Evolutionary conservation across 2,113 vertebrate genomes (phyloP), one percentile per base, ranked within the genome.

Genomic region (Beaufortia kweichowensis): DNA sequence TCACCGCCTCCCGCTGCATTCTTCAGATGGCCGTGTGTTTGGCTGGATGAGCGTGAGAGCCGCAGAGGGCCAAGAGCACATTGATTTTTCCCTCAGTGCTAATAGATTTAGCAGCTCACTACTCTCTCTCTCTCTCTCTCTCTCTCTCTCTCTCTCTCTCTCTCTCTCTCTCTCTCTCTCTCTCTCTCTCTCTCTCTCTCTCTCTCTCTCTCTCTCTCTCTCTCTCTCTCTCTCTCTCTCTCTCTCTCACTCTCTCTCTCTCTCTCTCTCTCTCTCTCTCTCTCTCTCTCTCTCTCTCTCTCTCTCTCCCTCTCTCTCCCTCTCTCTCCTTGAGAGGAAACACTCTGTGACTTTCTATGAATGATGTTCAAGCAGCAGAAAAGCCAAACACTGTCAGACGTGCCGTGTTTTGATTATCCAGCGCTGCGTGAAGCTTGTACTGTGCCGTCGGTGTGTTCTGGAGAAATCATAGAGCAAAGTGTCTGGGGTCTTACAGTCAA

Each of bases 51-150:
- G 90, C 90, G 90, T 89, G 90, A 85, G 88, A 88, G 90, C 89
- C 89, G 88, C 87, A 81, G 59, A 86, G 88, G 90, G 89, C 86
- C 86, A 86, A 88, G 91, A 91, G 87, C 80, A 78, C 79, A 94
- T 96, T 90, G 94, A 96, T 96, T 95, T 94, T 84, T 78, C 92
- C 91, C 90, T 93, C 92, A 84, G 76, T 86, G 85, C 90, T 94
- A 94, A 94, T 94, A 91, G 94, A 91, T 88, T 92, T 83, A 75
- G 87, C 90, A 89, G 84, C 85, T 85, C 75, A 76, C 90, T 84
- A 85, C 85, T 84, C 62, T 74, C 84, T 89, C 53, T 57, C 39
- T 56, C 41, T 70, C 28, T 67, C 29, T 17, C 19, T n/a, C 61
- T 50, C 35, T 35, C 4, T 50, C 14, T 62, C 56, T 6, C 56